Evolutionary conservation across 1,140 invertebrate species (phyloP).

Genomic region (Danaus plexippus): DNA sequence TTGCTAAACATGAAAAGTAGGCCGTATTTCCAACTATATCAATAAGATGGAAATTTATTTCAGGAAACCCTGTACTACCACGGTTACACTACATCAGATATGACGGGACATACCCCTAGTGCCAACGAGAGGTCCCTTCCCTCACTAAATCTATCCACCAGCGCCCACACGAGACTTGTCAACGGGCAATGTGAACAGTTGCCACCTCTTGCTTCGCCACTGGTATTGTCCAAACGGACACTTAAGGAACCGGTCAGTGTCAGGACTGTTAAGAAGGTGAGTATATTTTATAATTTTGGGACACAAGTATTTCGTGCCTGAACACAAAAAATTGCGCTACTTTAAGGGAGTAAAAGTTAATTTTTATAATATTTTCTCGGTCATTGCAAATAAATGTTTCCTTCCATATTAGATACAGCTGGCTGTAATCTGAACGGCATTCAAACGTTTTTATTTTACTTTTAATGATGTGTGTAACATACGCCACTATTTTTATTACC

Average conservation of each 20-base stretch:
- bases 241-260: conserved; percentile 41
- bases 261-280: conserved; percentile 47
- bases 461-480: too few species aligned
- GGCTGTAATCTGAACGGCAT: too few species aligned
- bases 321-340: too few species aligned
- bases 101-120: conserved; percentile 48
- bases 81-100: conserved; percentile 63
- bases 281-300: background rate
- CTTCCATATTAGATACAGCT: too few species aligned
- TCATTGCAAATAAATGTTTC: too few species aligned
- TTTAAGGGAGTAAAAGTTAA: too few species aligned
- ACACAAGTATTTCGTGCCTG: background rate
- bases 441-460: too few species aligned
- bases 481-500: conserved; percentile 4
- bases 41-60: background rate
- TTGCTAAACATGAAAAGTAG: too few species aligned
- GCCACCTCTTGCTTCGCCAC: conserved; percentile 60
- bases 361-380: too few species aligned
- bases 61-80: conserved; percentile 70
- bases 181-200: conserved; percentile 58
- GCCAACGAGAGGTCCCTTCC: conserved; percentile 50
- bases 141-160: conserved; percentile 49
- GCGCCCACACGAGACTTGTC: conserved; percentile 39
- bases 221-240: conserved; percentile 43
- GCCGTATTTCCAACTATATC: too few species aligned